Evolutionary conservation across 2,797 vertebrate species (phyloP).

Genomic region (Urophycis tenuis): DNA sequence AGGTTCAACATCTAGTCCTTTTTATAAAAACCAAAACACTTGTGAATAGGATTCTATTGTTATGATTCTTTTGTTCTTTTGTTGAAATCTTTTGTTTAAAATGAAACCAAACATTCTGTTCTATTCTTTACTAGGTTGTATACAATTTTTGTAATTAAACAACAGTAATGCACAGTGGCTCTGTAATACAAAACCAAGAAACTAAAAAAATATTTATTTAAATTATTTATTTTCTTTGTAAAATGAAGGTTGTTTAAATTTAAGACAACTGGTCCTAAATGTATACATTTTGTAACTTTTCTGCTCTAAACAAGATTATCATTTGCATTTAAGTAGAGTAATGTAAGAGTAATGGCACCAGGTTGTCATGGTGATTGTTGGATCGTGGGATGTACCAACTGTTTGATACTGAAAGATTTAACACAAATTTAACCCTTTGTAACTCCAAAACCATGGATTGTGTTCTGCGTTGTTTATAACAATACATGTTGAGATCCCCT

Average conservation of each 20-base stretch:
- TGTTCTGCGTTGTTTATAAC: background rate
- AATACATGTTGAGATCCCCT: background rate
- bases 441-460: background rate
- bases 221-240: background rate
- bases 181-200: background rate
- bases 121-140: background rate
- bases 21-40: background rate
- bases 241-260: background rate
- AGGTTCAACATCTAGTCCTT: background rate
- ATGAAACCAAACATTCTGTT: background rate
- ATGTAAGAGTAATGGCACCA: background rate
- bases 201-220: background rate
- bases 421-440: background rate
- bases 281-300: background rate
- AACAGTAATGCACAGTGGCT: background rate
- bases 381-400: background rate
- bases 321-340: conserved; percentile 3
- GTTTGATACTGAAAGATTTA: background rate
- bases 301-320: background rate
- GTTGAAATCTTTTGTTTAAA: background rate
- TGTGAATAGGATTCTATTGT: background rate
- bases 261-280: background rate
- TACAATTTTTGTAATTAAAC: background rate
- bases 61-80: background rate
- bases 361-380: background rate